These are phyloP conservation scores for Drosophila auraria DNA, from an alignment of 1,140 invertebrate genomes.

Conservation along the genomic window DNA sequence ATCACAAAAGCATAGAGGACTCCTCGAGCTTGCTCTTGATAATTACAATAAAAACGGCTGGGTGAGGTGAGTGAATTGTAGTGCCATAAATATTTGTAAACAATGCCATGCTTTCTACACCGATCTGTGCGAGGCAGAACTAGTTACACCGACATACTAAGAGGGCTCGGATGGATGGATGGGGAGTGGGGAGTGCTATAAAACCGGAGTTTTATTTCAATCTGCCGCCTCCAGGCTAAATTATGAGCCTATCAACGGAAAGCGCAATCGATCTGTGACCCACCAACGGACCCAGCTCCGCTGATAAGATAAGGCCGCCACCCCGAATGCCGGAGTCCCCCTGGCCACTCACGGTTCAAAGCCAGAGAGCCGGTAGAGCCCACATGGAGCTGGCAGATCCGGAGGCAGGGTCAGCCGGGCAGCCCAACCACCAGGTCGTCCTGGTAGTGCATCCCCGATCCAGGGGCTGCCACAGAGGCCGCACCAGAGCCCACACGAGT, in stretches of 20 bases:
- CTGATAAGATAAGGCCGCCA: slow-evolving; percentile 68
- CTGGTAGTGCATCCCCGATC: slow-evolving; percentile 58
- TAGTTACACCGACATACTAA: slow-evolving; percentile 44
- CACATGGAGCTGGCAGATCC: slow-evolving; percentile 20
- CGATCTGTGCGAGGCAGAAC: slow-evolving; percentile 25
- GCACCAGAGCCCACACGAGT: slow-evolving; percentile 29
- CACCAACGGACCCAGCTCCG: slow-evolving; percentile 50
- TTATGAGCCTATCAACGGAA: slow-evolving; percentile 70
- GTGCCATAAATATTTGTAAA: slow-evolving; percentile 63
- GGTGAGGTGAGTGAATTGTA: slow-evolving; percentile 51
- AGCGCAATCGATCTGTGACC: slow-evolving; percentile 70
- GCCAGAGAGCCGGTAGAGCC: not conserved
- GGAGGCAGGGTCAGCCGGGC: slow-evolving; percentile 24
- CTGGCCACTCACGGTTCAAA: slow-evolving; percentile 23
- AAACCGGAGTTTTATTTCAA: slow-evolving; percentile 80
- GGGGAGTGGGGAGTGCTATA: slow-evolving; percentile 45
- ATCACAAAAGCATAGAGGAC: not conserved
- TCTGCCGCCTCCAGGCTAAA: slow-evolving; percentile 73
- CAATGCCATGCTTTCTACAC: slow-evolving; percentile 22
- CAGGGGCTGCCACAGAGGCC: slow-evolving; percentile 8
- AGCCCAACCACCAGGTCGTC: slow-evolving; percentile 12
- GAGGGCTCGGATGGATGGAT: slow-evolving; percentile 1
- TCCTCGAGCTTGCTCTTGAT: slow-evolving; percentile 42
- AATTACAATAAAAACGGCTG: slow-evolving; percentile 76
- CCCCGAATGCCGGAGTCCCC: slow-evolving; percentile 6